Conservation (phyloP, 1,140 invertebrate species). For the Drosophila lacertosa region DNA sequence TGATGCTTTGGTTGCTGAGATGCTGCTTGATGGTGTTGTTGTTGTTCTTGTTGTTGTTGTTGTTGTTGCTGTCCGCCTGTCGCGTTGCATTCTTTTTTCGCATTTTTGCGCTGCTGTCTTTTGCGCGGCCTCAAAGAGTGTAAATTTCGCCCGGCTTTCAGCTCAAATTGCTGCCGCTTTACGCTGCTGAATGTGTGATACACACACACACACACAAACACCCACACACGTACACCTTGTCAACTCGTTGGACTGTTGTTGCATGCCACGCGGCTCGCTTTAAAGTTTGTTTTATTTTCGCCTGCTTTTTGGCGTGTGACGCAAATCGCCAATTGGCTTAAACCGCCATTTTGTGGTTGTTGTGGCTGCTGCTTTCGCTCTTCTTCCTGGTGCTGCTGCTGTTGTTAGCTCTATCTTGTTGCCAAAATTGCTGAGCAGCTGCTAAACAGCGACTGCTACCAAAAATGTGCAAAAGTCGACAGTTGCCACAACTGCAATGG, state of each 20-base stretch:
- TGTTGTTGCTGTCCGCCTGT: neutral
- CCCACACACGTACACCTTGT: neutral
- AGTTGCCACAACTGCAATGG: slow-evolving; percentile 30
- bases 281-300: slow-evolving; percentile 12
- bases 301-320: slow-evolving; percentile 44
- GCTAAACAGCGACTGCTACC: slow-evolving; percentile 38
- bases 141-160: slow-evolving; percentile 5
- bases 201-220: slow-evolving; percentile 4
- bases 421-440: slow-evolving; percentile 63
- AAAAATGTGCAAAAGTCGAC: slow-evolving; percentile 18
- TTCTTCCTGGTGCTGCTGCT: slow-evolving; percentile 18
- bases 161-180: neutral
- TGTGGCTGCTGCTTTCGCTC: slow-evolving; percentile 24
- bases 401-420: slow-evolving; percentile 39
- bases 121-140: slow-evolving; percentile 19
- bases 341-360: slow-evolving; percentile 56
- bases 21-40: slow-evolving; percentile 3
- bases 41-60: slow-evolving; percentile 7
- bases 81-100: slow-evolving; percentile 34
- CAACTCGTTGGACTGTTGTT: slow-evolving; percentile 7
- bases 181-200: slow-evolving; percentile 6
- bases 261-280: neutral
- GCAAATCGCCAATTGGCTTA: slow-evolving; percentile 77
- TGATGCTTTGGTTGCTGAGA: no score
- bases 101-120: slow-evolving; percentile 36